These are phyloP conservation scores for Athalia cordata DNA, from an alignment of 2,888 invertebrate genomes.

Conservation along the genomic window DNA sequence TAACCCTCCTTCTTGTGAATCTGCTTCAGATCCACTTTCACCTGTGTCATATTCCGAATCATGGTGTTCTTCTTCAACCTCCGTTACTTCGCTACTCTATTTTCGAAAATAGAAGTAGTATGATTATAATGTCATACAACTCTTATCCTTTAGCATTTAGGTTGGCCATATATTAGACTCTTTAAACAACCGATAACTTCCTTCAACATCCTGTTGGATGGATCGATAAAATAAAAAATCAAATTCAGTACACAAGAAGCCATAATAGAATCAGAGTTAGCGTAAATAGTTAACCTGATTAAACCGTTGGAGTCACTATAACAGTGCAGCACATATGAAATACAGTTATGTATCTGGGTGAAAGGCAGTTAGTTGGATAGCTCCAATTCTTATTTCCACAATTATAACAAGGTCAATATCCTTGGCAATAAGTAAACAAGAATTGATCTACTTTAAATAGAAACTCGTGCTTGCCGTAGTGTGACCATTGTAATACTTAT, in stretches of 20 bases:
- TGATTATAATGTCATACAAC: no score
- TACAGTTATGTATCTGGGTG: constrained; percentile 45
- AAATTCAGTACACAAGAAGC: not conserved
- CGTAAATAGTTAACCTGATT: constrained; percentile 27
- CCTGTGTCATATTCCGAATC: constrained; percentile 70
- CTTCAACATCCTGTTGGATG: no score
- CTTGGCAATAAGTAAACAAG: constrained; percentile 14
- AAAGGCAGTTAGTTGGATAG: constrained; percentile 20
- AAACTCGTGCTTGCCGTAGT: not conserved
- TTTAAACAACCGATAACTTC: no score
- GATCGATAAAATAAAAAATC: not conserved
- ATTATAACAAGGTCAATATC: constrained; percentile 39
- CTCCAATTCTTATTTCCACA: constrained; percentile 41
- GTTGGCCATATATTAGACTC: no score
- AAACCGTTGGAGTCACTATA: not conserved
- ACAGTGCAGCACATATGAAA: constrained; percentile 12
- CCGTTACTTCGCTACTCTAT: constrained; percentile 68
- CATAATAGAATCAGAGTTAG: not conserved
- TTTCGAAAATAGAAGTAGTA: not conserved
- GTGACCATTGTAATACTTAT: constrained; percentile 33
- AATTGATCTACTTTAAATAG: constrained; percentile 3
- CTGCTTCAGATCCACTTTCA: constrained; percentile 67
- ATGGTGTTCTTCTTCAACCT: constrained; percentile 64
- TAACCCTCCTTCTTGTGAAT: constrained; percentile 69
- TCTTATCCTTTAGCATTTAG: no score